Conservation (phyloP, 2,797 vertebrate genomes). For the Mormyrus hasselquistii region DNA sequence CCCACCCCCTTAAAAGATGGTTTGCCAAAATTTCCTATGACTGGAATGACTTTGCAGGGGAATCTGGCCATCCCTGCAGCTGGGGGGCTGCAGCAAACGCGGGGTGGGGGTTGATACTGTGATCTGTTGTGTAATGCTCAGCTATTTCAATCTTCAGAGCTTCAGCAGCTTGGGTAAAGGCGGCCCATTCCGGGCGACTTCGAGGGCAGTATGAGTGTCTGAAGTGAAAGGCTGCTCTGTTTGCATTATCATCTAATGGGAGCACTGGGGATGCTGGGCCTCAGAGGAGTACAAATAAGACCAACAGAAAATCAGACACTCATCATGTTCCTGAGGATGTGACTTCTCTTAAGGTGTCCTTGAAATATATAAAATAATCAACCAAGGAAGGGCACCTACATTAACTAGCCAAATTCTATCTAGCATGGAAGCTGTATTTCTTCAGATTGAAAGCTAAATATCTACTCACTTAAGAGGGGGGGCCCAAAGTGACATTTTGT, state of each 20-base stretch:
- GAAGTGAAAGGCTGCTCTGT: background rate
- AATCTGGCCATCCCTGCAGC: conserved; percentile 24
- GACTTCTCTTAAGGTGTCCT: background rate
- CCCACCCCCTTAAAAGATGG: conserved; percentile 11
- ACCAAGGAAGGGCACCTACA: background rate
- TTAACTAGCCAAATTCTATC: background rate
- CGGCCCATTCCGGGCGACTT: background rate
- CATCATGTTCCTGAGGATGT: background rate
- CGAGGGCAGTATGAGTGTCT: background rate
- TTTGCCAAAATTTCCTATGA: conserved; percentile 30
- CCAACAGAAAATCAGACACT: background rate
- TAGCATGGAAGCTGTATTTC: too few species aligned
- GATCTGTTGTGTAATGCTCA: background rate
- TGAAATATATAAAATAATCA: background rate
- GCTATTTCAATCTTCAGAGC: background rate
- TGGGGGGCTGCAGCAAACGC: conserved; percentile 13
- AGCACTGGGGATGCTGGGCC: background rate
- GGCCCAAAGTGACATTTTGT: background rate
- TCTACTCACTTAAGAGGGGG: too few species aligned
- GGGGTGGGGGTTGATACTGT: background rate
- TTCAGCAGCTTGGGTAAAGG: background rate
- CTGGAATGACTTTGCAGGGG: conserved; percentile 40
- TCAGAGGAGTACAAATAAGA: background rate
- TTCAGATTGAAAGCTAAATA: background rate
- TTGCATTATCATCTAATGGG: background rate